A percentile compares a stretch with the other conserved stretches of the same genome.
These are phyloP conservation scores for Larimichthys polyactis DNA, from an alignment of 2,113 vertebrate species.

Conservation along the genomic window DNA sequence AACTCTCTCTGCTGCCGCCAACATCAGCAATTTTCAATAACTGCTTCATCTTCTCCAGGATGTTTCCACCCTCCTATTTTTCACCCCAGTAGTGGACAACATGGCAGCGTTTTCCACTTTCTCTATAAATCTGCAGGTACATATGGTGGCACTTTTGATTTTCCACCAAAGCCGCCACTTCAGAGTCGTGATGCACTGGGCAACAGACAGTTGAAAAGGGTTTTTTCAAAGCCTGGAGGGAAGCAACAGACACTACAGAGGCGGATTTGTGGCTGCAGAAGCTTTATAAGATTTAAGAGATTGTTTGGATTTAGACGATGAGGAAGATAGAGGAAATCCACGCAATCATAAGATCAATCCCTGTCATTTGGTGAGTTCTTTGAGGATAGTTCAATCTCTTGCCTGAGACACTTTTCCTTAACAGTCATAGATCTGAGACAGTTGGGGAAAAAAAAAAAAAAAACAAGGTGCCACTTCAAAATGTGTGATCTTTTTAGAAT, in stretches of 20 bases:
- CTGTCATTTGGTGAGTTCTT: slow-evolving; percentile 41
- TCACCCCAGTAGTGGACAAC: slow-evolving; percentile 40
- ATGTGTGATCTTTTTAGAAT: slow-evolving; percentile 20
- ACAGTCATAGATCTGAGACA: neutral
- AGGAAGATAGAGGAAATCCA: slow-evolving; percentile 29
- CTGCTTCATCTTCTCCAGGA: slow-evolving; percentile 59
- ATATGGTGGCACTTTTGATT: slow-evolving; percentile 46
- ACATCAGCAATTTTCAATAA: slow-evolving; percentile 68
- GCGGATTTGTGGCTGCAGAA: slow-evolving; percentile 11
- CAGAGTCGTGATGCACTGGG: slow-evolving; percentile 41
- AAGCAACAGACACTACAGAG: slow-evolving; percentile 2
- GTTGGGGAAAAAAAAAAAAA: neutral
- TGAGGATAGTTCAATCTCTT: slow-evolving; percentile 30
- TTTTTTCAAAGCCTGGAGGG: slow-evolving; percentile 12
- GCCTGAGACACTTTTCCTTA: slow-evolving; percentile 5
- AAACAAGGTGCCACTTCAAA: neutral
- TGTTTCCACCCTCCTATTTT: slow-evolving; percentile 36
- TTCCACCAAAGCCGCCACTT: slow-evolving; percentile 21
- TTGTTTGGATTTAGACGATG: slow-evolving; percentile 54
- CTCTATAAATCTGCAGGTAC: slow-evolving; percentile 59
- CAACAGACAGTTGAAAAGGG: slow-evolving; percentile 19
- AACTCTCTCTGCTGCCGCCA: slow-evolving; percentile 25
- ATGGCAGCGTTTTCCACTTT: slow-evolving; percentile 56
- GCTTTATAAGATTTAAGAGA: slow-evolving; percentile 35
- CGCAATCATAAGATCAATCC: slow-evolving; percentile 47